Evolutionary conservation across 1,140 invertebrate genomes (phyloP).

Genomic region (Atopsyche davidsoni): DNA sequence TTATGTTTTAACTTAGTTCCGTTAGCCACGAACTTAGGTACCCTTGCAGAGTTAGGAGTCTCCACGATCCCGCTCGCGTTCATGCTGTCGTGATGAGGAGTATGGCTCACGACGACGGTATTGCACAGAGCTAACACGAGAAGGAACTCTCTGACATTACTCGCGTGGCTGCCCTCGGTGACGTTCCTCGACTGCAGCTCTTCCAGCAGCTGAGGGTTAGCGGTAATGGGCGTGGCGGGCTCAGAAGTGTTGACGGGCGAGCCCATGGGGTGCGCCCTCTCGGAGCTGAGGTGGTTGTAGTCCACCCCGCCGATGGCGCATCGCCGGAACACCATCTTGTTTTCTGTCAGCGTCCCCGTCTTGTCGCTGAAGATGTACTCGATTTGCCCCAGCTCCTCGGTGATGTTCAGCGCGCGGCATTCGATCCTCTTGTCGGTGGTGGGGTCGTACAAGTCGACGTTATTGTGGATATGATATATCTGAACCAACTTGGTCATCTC

Average conservation of each 20-base stretch:
- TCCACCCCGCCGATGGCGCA: slow-evolving; percentile 86
- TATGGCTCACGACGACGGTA: slow-evolving; percentile 88
- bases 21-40: slow-evolving; percentile 29
- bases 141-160: slow-evolving; percentile 81
- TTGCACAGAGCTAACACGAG: slow-evolving; percentile 90
- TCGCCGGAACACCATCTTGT: slow-evolving; percentile 91
- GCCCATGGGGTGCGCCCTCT: slow-evolving; percentile 28
- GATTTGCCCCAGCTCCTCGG: slow-evolving; percentile 93
- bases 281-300: slow-evolving; percentile 69
- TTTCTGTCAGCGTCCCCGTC: slow-evolving; percentile 95
- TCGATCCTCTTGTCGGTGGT: slow-evolving; percentile 81
- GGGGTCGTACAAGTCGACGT: slow-evolving; percentile 78
- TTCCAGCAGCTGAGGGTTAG: slow-evolving; percentile 62
- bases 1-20: slow-evolving; percentile 27
- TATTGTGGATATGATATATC: slow-evolving; percentile 92
- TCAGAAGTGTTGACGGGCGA: slow-evolving; percentile 30
- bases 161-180: slow-evolving; percentile 33
- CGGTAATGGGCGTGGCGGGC: slow-evolving; percentile 51
- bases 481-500: slow-evolving; percentile 96
- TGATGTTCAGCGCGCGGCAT: slow-evolving; percentile 93
- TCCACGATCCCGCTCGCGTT: slow-evolving; percentile 71
- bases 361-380: slow-evolving; percentile 97
- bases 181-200: slow-evolving; percentile 47
- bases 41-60: slow-evolving; percentile 15
- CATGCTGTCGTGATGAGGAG: slow-evolving; percentile 85